These are phyloP conservation scores for Harpalus rubripes DNA, from an alignment of 2,888 invertebrate genomes.

Conservation along the genomic window DNA sequence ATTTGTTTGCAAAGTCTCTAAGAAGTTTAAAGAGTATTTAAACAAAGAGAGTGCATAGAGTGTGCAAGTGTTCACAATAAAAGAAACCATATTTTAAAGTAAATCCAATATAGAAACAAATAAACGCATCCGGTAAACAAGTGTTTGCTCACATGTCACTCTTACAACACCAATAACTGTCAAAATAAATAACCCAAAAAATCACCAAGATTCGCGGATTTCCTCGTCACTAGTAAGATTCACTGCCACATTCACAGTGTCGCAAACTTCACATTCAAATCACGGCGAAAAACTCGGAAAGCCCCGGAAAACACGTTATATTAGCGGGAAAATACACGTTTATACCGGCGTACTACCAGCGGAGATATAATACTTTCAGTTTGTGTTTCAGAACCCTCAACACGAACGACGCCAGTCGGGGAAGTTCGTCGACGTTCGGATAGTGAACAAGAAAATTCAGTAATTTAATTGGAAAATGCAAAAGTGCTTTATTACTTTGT, in stretches of 20 bases:
- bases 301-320: slow-evolving; percentile 15
- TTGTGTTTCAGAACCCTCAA: slow-evolving; percentile 12
- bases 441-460: slow-evolving; percentile 30
- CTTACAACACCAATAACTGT: slow-evolving; percentile 44
- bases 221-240: slow-evolving; percentile 20
- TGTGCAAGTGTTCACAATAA: not conserved
- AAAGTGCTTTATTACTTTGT: slow-evolving; percentile 52
- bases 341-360: slow-evolving; percentile 4
- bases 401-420: slow-evolving; percentile 4
- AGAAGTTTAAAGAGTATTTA: not conserved
- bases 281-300: not conserved
- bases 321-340: slow-evolving; percentile 41
- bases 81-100: slow-evolving; percentile 1
- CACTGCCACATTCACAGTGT: slow-evolving; percentile 15
- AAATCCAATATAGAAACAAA: not conserved
- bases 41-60: not conserved
- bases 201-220: slow-evolving; percentile 17
- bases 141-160: slow-evolving; percentile 19
- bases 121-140: slow-evolving; percentile 11
- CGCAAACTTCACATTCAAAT: slow-evolving; percentile 25
- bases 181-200: slow-evolving; percentile 33
- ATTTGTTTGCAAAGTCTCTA: not conserved
- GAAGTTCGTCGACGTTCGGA: not conserved
- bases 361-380: slow-evolving; percentile 41
- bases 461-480: slow-evolving; percentile 54